Evolutionary conservation across 2,113 vertebrate genomes (phyloP).

Genomic region (Puffinus mauretanicus): DNA sequence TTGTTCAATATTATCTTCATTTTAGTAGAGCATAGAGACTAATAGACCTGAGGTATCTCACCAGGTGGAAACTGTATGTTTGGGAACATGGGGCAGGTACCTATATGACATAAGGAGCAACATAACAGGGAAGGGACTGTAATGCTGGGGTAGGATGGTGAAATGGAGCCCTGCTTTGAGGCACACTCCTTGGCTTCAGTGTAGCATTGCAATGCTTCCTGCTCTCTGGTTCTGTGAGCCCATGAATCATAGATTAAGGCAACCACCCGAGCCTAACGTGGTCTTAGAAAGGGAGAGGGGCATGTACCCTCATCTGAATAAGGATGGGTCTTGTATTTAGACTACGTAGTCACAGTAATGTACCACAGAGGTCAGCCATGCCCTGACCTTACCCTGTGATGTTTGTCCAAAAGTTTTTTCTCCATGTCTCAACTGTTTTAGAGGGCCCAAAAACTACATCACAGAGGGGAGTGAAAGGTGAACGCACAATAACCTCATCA

Average conservation of each 20-base stretch:
- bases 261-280: background rate
- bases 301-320: background rate
- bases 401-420: background rate
- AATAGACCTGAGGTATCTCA: background rate
- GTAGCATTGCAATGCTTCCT: background rate
- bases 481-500: rapidly evolving
- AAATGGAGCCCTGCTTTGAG: background rate
- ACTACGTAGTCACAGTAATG: background rate
- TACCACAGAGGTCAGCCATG: background rate
- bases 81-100: background rate
- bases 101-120: background rate
- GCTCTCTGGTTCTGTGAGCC: background rate
- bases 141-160: background rate
- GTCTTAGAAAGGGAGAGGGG: background rate
- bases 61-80: background rate
- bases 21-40: background rate
- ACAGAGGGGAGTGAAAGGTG: background rate
- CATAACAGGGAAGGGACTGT: background rate
- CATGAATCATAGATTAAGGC: background rate
- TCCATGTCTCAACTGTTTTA: background rate
- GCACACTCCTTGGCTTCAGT: background rate
- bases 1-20: background rate
- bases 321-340: background rate
- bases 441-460: background rate
- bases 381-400: background rate